Percentiles rank a stretch among this genome's conserved stretches.
Conservation (phyloP, 2,888 invertebrate species). For the Dexiosoma caninum region DNA sequence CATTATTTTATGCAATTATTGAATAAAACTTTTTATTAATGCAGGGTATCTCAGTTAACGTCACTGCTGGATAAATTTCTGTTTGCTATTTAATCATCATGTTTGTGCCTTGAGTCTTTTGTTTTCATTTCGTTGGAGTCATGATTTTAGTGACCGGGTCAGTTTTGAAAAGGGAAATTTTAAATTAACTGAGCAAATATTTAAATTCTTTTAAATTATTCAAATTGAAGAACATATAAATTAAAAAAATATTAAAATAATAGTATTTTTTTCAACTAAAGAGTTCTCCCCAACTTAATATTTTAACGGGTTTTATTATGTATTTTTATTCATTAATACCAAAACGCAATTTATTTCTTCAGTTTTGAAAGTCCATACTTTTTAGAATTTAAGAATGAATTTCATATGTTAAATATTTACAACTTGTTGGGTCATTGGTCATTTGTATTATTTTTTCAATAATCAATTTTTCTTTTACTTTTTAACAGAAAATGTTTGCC, state of each 20-base stretch:
- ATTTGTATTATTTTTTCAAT: constrained; percentile 38
- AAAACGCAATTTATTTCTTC: neutral
- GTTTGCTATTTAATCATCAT: neutral
- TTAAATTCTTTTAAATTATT: too few relatives aligned
- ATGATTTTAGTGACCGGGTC: neutral
- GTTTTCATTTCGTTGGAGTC: constrained; percentile 3
- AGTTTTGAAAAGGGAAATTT: constrained; percentile 20
- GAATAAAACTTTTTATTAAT: too few relatives aligned
- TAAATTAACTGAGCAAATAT: too few relatives aligned
- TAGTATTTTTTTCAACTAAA: too few relatives aligned
- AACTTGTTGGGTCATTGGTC: constrained; percentile 44
- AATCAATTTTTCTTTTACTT: neutral
- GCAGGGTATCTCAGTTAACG: too few relatives aligned
- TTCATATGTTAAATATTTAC: constrained; percentile 33
- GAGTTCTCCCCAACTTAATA: neutral
- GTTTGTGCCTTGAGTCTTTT: constrained; percentile 12
- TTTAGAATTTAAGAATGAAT: neutral
- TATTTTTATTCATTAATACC: neutral
- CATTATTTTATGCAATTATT: too few relatives aligned
- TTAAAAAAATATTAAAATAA: too few relatives aligned
- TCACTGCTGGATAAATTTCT: too few relatives aligned
- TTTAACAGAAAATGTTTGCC: neutral
- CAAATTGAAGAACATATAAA: too few relatives aligned
- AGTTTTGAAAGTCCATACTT: neutral
- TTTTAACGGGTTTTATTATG: neutral